Base-by-base conservation (phyloP, 2,888 invertebrate genomes). In the Agonopterix arenella region DNA sequence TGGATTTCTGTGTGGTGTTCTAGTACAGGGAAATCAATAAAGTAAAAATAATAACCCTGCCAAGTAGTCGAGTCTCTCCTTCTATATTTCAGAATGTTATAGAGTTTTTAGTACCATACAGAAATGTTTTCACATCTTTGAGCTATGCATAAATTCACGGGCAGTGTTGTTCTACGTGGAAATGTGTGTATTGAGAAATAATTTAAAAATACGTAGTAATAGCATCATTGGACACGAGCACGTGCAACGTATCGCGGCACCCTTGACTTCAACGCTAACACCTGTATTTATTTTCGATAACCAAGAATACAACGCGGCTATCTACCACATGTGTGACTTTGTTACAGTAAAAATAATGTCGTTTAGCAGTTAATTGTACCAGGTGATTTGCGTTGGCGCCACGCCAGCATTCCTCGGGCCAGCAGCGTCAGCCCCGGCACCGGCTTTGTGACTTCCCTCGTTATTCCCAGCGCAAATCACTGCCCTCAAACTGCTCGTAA, bases 311-410 rank as follows among this genome's bases (percentile, higher is more conserved):
- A 11, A 43, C 13, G 43, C 43, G 43, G 8, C 16, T 9, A n/a
- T n/a, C n/a, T n/a, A 43, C 28, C 28, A 11, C 43, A 43, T 13
- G 36, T 42, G 46, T 9, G 42, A 36, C 7, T 4, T 53, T 50
- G 52, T 52, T 50, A 57, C 54, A 48, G 53, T 51, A 28, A 56
- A 52, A 57, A 56, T 57, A 55, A 53, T 52, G 52, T 52, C 48
- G 49, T 47, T 53, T 55, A 52, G 50, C 52, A 36, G 56, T 63
- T 65, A 64, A 64, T 67, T 59, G 61, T 56, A 52, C 57, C 51
- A 52, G 52, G 53, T 60, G 52, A 57, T 61, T 59, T 61, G 62
- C 49, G 59, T 56, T 72, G 70, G 72, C 64, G 8, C n/a, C 4
- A 10, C 4, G 68, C 71, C 70, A 70, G 36, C 46, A 46, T 43